These are phyloP conservation scores for Atherinosoma microstoma DNA, from an alignment of 2,797 vertebrate species.

Conservation along the genomic window DNA sequence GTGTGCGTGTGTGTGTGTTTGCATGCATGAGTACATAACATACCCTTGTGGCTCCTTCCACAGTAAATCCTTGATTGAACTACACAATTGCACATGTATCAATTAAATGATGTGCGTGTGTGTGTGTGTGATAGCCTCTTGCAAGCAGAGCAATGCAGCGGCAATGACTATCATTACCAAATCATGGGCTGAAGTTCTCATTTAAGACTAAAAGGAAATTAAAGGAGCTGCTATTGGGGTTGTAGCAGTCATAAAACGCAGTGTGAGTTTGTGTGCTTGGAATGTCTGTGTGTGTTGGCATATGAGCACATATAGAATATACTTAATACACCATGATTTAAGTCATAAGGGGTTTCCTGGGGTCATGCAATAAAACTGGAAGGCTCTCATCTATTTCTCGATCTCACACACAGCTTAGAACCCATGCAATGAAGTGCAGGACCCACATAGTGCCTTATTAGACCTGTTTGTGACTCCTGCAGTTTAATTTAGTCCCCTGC, in stretches of 20 bases:
- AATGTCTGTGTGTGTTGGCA: conserved; percentile 7
- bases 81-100: conserved; percentile 43
- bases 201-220: conserved; percentile 70
- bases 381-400: neutral
- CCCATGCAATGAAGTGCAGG: conserved; percentile 21
- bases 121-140: conserved; percentile 48
- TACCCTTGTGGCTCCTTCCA: conserved; percentile 20
- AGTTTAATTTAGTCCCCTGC: conserved; percentile 70
- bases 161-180: conserved; percentile 74
- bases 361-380: conserved; percentile 38
- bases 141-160: conserved; percentile 55
- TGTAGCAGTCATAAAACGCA: conserved; percentile 25
- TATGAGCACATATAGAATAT: conserved; percentile 22
- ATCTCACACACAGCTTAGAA: conserved; percentile 5
- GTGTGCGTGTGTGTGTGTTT: conserved; percentile 15
- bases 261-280: neutral
- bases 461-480: conserved; percentile 59
- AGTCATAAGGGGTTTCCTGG: conserved; percentile 11
- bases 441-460: conserved; percentile 58
- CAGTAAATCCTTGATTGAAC: conserved; percentile 40
- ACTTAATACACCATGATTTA: conserved; percentile 20
- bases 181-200: conserved; percentile 56
- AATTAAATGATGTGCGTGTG: conserved; percentile 25
- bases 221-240: conserved; percentile 46
- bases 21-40: conserved; percentile 14